A percentile compares a stretch with the other conserved stretches of the same genome.
Conservation (phyloP, 2,113 vertebrate genomes). For the Notothenia rossii region DNA sequence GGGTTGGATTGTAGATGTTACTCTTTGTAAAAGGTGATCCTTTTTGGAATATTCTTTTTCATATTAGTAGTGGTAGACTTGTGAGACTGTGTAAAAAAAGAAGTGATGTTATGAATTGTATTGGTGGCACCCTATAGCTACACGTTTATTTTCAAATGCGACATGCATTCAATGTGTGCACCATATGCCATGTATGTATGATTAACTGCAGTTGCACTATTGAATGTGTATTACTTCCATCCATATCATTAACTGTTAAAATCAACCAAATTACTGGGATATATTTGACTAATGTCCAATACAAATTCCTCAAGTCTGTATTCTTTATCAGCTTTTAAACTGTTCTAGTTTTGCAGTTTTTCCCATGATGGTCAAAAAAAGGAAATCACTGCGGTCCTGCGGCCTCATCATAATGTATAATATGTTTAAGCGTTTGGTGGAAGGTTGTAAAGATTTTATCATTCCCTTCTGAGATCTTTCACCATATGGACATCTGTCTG, state of each 20-base stretch:
- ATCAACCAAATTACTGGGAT: neutral
- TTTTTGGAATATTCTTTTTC: conserved; percentile 1
- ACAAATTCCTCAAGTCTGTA: neutral
- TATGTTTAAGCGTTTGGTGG: neutral
- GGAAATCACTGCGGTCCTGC: neutral
- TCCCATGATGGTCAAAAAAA: neutral
- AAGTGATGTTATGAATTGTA: neutral
- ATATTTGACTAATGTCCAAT: neutral
- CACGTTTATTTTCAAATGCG: neutral
- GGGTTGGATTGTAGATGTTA: neutral
- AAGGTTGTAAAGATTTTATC: conserved; percentile 17
- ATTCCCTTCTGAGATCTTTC: conserved; percentile 40
- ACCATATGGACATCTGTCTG: neutral
- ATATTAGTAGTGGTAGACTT: neutral
- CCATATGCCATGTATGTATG: neutral
- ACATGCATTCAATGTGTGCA: neutral
- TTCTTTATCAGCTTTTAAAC: neutral
- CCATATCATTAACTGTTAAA: conserved; percentile 3
- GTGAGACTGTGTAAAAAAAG: conserved; percentile 7
- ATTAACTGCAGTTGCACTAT: conserved; percentile 19
- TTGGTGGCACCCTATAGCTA: neutral
- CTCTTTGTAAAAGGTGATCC: neutral
- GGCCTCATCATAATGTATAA: neutral
- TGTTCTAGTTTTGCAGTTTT: neutral
- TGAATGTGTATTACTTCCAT: conserved; percentile 26